Evolutionary conservation across 2,888 invertebrate genomes (phyloP).

Genomic region (Drosophila bunnanda): DNA sequence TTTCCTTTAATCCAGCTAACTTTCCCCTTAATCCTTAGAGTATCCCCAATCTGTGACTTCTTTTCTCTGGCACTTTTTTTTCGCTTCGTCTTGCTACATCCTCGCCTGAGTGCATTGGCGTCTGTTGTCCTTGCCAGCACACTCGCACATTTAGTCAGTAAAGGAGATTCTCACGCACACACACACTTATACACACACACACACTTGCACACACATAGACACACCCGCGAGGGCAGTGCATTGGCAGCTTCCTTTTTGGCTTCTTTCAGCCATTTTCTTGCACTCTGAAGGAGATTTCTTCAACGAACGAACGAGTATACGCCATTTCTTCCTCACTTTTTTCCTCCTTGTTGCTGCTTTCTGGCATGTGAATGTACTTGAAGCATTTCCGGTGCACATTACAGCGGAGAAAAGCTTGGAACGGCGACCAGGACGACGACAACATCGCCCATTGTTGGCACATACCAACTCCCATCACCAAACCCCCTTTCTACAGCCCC

Average conservation of each 20-base stretch:
- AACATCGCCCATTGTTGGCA: slow-evolving; percentile 68
- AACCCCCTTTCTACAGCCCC: slow-evolving; percentile 1
- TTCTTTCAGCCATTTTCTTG: slow-evolving; percentile 55
- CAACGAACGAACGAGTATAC: background rate
- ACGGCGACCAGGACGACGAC: slow-evolving; percentile 60
- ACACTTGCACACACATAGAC: background rate
- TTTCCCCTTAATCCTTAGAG: slow-evolving; percentile 1
- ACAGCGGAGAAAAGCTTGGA: slow-evolving; percentile 49
- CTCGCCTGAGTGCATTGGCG: slow-evolving; percentile 78
- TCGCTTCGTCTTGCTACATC: slow-evolving; percentile 32
- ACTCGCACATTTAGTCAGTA: slow-evolving; percentile 27
- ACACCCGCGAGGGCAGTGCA: slow-evolving; percentile 16
- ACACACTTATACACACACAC: slow-evolving; percentile 1
- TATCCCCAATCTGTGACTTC: slow-evolving; percentile 21
- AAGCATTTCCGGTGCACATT: slow-evolving; percentile 80
- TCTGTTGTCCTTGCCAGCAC: slow-evolving; percentile 71
- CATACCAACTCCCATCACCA: slow-evolving; percentile 13
- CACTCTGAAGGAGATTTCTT: slow-evolving; percentile 38
- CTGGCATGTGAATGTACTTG: slow-evolving; percentile 81
- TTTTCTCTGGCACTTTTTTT: slow-evolving; percentile 14
- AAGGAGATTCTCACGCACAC: slow-evolving; percentile 20
- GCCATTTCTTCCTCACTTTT: slow-evolving; percentile 18
- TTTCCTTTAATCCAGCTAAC: background rate
- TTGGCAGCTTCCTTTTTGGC: slow-evolving; percentile 66
- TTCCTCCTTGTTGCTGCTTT: slow-evolving; percentile 50